Percentiles rank a stretch among this genome's conserved stretches.
Evolutionary conservation across 2,113 vertebrate species (phyloP).

Genomic region (Myotis yumanensis): DNA sequence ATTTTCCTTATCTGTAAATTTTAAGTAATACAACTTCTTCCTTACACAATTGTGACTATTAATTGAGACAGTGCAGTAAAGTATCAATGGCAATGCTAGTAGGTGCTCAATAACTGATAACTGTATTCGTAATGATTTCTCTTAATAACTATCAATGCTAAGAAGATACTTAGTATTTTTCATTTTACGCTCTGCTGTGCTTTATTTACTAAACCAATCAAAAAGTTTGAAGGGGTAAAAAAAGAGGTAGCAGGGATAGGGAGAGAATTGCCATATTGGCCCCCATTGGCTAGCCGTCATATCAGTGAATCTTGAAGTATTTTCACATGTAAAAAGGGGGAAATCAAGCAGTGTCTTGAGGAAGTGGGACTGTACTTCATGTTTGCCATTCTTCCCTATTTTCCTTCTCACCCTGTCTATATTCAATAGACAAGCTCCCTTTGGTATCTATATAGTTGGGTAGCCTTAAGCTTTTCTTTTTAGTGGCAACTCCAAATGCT

Average conservation of each 20-base stretch:
- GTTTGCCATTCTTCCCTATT: not conserved
- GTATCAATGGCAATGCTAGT: not conserved
- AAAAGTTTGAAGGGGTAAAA: slow-evolving; percentile 4
- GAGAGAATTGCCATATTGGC: slow-evolving; percentile 4
- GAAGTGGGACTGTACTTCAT: not conserved
- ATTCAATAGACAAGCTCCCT: not conserved
- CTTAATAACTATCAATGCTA: not conserved
- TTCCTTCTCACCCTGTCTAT: not conserved
- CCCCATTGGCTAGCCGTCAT: not conserved
- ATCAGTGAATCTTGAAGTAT: slow-evolving; percentile 5
- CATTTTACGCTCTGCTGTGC: slow-evolving; percentile 37
- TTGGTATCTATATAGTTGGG: not conserved
- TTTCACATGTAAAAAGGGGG: not conserved
- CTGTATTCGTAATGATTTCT: not conserved
- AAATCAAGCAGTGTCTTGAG: not conserved
- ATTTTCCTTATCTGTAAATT: slow-evolving; percentile 11
- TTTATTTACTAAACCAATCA: slow-evolving; percentile 24
- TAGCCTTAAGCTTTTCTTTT: not conserved
- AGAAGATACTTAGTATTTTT: not conserved
- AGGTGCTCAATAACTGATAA: not conserved
- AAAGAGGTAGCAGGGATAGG: not conserved
- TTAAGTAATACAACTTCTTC: not conserved
- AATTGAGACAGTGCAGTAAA: not conserved
- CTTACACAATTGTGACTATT: not conserved
- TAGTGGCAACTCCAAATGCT: slow-evolving; percentile 9